phyloP scores from a whole-genome alignment of 2,113 vertebrate species.

The Lynx canadensis region DNA sequence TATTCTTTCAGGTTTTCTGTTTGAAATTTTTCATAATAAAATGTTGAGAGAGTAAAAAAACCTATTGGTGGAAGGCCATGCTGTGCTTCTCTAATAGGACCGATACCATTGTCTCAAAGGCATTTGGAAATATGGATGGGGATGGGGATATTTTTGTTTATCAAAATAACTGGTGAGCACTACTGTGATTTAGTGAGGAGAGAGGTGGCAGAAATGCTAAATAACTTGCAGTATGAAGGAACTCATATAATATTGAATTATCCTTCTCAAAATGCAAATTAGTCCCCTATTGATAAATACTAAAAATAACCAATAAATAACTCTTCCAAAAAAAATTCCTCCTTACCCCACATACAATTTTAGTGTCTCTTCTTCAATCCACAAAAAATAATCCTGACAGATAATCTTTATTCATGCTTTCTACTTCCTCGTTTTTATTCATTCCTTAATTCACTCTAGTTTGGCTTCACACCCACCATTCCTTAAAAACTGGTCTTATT shows the following conservation, averaged over 20 bases:
- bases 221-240: not conserved
- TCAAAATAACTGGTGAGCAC: not conserved
- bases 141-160: not conserved
- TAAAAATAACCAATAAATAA: not conserved
- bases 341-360: not conserved
- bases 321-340: not conserved
- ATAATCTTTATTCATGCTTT: not conserved
- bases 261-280: not conserved
- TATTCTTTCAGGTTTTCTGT: slow-evolving; percentile 11
- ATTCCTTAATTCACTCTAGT: not conserved
- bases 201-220: not conserved
- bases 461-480: not conserved
- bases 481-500: not conserved
- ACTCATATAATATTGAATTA: not conserved
- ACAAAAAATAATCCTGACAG: not conserved
- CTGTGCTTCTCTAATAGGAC: not conserved
- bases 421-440: not conserved
- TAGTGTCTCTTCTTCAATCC: not conserved
- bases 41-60: not conserved
- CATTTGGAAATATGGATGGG: not conserved
- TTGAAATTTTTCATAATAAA: slow-evolving; percentile 16
- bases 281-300: not conserved
- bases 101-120: not conserved
- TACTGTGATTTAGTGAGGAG: not conserved
- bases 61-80: not conserved